Evolutionary conservation across 2,888 invertebrate genomes (phyloP).

Genomic region (Leptinotarsa haldemani): DNA sequence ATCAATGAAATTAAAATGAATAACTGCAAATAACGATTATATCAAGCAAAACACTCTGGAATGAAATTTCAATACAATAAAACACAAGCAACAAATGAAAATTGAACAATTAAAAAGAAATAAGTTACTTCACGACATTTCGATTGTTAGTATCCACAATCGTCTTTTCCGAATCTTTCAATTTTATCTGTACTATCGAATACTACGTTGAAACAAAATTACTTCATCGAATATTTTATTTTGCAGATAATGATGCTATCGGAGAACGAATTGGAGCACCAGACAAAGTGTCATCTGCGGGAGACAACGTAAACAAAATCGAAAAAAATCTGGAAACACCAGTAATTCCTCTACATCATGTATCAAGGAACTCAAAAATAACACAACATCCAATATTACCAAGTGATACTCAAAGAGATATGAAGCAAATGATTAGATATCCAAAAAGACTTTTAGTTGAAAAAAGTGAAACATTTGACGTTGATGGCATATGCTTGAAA

Average conservation of each 20-base stretch:
- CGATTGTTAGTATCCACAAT: too few species aligned
- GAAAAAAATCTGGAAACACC: background rate
- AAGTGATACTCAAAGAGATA: background rate
- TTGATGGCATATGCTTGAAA: slow-evolving; percentile 45
- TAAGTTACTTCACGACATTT: too few species aligned
- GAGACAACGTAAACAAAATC: background rate
- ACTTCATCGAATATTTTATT: background rate
- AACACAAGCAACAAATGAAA: too few species aligned
- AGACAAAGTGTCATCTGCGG: background rate
- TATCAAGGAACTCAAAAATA: background rate
- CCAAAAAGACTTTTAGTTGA: slow-evolving; percentile 36
- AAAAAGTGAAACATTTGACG: slow-evolving; percentile 34
- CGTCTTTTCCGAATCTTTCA: too few species aligned
- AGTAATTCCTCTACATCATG: too few species aligned
- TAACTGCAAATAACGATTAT: too few species aligned
- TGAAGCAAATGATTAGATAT: slow-evolving; percentile 21
- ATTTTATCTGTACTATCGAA: too few species aligned
- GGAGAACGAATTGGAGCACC: background rate
- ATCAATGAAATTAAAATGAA: too few species aligned
- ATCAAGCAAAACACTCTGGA: too few species aligned
- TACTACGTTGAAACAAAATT: too few species aligned
- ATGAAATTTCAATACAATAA: too few species aligned
- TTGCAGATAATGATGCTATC: slow-evolving; percentile 3
- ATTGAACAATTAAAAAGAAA: too few species aligned
- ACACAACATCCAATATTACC: slow-evolving; percentile 12